Evolutionary conservation across 2,113 vertebrate genomes (phyloP).

Genomic region (Hipposideros armiger): DNA sequence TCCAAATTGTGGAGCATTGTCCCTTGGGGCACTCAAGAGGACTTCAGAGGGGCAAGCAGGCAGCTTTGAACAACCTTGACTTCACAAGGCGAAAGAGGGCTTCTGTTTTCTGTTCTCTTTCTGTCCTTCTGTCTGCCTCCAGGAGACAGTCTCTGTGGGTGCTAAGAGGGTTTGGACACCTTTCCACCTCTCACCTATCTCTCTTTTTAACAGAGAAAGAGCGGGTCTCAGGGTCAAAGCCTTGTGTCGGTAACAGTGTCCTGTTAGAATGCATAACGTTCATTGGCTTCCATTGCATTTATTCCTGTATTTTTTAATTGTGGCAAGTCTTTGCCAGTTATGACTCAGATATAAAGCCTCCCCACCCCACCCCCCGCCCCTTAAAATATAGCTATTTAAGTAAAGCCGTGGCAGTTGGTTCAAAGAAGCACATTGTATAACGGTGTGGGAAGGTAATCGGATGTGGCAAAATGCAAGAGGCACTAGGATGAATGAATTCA

Average conservation of each 20-base stretch:
- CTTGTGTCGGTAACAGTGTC: rapidly evolving
- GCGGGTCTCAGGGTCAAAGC: background rate
- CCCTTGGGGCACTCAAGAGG: rapidly evolving
- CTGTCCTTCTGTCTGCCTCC: background rate
- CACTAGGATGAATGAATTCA: too few relatives aligned
- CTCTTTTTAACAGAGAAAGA: background rate
- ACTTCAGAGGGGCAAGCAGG: rapidly evolving
- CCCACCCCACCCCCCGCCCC: too few relatives aligned
- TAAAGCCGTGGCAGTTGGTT: background rate
- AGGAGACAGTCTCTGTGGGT: background rate
- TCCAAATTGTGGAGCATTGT: background rate
- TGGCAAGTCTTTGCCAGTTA: background rate
- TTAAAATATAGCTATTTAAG: background rate
- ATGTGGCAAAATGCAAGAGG: background rate
- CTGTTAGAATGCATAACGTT: background rate
- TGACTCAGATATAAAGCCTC: background rate
- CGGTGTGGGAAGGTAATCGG: too few relatives aligned
- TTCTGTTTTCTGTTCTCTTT: background rate
- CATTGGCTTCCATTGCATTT: background rate
- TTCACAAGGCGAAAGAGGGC: too few relatives aligned
- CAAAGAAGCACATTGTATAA: background rate
- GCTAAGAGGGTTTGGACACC: rapidly evolving
- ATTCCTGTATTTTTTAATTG: background rate
- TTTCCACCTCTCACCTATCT: rapidly evolving
- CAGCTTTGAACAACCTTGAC: background rate